phyloP scores from a whole-genome alignment of 2,888 invertebrate genomes.

The Sipunculus nudus region DNA sequence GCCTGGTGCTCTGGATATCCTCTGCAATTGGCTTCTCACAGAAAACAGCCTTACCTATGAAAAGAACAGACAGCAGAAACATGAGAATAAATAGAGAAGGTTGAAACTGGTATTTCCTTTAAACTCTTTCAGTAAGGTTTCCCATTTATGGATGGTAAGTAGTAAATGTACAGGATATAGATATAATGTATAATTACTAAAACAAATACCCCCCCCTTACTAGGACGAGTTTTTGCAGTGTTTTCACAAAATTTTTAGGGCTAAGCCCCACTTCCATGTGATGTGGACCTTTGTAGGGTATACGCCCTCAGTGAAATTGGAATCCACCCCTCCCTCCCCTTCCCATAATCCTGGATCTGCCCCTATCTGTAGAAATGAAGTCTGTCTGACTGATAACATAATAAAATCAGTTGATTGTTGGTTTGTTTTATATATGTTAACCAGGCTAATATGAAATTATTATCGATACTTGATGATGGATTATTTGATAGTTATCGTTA shows the following conservation, averaged over 20 bases:
- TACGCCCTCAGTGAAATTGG: neutral
- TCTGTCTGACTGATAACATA: too few relatives aligned
- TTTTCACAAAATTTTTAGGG: neutral
- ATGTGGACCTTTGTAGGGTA: neutral
- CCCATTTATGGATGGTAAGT: too few relatives aligned
- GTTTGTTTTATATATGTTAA: too few relatives aligned
- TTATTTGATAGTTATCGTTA: too few relatives aligned
- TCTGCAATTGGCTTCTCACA: slow-evolving; percentile 78
- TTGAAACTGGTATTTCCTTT: too few relatives aligned
- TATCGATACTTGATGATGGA: too few relatives aligned
- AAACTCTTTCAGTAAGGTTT: too few relatives aligned
- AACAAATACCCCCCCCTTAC: too few relatives aligned
- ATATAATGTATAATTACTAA: neutral
- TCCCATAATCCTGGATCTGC: neutral
- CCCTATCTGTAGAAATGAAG: too few relatives aligned
- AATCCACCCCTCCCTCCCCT: neutral
- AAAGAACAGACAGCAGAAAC: slow-evolving; percentile 7
- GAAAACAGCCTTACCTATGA: slow-evolving; percentile 72
- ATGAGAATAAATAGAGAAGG: too few relatives aligned
- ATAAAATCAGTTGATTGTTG: too few relatives aligned
- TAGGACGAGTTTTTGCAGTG: neutral
- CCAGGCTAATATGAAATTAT: too few relatives aligned
- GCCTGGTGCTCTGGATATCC: slow-evolving; percentile 69
- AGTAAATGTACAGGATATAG: neutral
- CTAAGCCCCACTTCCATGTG: neutral